phyloP scores from a whole-genome alignment of 2,797 vertebrate genomes.

The Hephaestus fuliginosus region DNA sequence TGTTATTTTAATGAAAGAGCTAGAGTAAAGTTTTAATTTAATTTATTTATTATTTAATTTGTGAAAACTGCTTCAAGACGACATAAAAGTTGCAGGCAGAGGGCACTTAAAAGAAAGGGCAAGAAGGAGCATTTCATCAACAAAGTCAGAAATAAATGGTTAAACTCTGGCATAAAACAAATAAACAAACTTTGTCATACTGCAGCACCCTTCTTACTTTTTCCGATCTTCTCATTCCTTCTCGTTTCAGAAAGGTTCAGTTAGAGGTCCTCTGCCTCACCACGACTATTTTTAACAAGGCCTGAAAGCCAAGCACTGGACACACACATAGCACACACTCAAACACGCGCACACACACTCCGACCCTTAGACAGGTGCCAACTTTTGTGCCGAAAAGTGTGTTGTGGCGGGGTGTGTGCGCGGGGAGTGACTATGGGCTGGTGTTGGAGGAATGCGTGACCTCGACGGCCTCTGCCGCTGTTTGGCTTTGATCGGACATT shows the following conservation, averaged over 20 bases:
- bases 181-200: neutral
- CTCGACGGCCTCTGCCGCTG: constrained; percentile 84
- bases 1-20: too few relatives aligned
- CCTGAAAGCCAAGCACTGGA: constrained; percentile 70
- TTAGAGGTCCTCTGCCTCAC: constrained; percentile 73
- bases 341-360: constrained; percentile 62
- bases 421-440: constrained; percentile 87
- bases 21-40: neutral
- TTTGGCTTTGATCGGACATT: constrained; percentile 93
- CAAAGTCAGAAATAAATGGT: neutral
- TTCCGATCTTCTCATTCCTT: constrained; percentile 28
- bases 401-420: constrained; percentile 72
- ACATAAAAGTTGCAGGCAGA: neutral
- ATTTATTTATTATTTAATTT: neutral
- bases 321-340: constrained; percentile 47
- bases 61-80: neutral
- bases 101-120: constrained; percentile 1
- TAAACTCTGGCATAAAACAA: neutral
- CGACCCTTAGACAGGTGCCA: constrained; percentile 74
- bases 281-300: constrained; percentile 81
- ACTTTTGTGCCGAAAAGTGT: constrained; percentile 70
- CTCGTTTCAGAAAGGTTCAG: constrained; percentile 65
- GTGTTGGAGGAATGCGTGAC: constrained; percentile 87
- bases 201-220: constrained; percentile 10
- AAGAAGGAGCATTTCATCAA: neutral